Conservation (phyloP, 2,797 vertebrate species). For the Sphenopsis melanotis region DNA sequence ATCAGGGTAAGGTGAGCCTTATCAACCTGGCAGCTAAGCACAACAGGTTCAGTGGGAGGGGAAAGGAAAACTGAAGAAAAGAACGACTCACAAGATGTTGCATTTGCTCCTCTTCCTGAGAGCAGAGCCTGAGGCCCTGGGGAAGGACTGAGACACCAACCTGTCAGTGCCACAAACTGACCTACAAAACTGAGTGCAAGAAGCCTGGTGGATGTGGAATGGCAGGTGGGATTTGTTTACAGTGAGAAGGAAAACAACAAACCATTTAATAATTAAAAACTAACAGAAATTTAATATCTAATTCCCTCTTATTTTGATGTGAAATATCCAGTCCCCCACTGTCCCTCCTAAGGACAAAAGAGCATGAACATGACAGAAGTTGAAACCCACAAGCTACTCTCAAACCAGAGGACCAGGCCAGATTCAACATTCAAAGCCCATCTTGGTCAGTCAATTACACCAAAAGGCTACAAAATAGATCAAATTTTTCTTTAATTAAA, state of each 20-base stretch:
- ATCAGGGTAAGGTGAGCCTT: background rate
- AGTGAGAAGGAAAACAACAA: background rate
- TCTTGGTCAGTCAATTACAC: background rate
- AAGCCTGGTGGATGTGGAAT: background rate
- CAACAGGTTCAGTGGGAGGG: background rate
- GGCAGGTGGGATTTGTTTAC: background rate
- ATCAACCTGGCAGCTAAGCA: background rate
- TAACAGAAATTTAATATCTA: background rate
- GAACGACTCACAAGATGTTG: background rate
- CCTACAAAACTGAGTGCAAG: background rate
- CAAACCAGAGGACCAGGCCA: background rate
- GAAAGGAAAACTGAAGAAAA: background rate
- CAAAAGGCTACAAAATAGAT: background rate
- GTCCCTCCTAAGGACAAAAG: background rate
- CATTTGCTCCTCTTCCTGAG: background rate
- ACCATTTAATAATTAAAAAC: background rate
- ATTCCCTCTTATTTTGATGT: background rate
- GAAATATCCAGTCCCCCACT: background rate
- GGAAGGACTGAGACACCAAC: rapidly evolving
- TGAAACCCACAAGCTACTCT: background rate
- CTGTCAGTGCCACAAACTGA: background rate
- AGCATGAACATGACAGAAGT: background rate
- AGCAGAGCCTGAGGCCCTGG: background rate
- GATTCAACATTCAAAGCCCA: background rate
- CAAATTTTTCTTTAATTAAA: background rate